Conservation (phyloP, 1,140 invertebrate species). For the Magallana angulata region DNA sequence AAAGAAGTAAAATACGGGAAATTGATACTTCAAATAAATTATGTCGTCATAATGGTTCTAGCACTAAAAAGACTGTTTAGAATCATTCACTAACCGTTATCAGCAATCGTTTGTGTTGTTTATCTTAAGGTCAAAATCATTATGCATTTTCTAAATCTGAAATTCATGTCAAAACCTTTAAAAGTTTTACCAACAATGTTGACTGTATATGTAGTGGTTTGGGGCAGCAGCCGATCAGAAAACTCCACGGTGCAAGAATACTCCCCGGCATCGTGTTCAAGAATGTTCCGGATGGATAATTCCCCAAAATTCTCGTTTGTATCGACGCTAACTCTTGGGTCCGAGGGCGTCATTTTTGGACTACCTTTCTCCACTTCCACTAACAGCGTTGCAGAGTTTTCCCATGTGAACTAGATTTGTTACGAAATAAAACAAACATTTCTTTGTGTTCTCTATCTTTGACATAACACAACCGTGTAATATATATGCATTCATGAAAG, state of each 20-base stretch:
- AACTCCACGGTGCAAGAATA: background rate
- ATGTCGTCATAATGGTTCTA: too few species aligned
- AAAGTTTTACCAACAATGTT: background rate
- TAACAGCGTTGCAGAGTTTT: background rate
- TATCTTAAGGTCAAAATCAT: too few species aligned
- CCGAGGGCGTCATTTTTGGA: background rate
- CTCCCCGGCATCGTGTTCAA: background rate
- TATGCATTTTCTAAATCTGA: too few species aligned
- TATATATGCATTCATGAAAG: background rate
- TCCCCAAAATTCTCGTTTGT: background rate
- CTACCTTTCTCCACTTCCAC: background rate
- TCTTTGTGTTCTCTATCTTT: background rate
- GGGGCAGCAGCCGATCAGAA: background rate
- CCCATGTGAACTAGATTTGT: background rate
- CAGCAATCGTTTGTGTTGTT: too few species aligned
- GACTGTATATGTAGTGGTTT: background rate
- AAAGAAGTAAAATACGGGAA: too few species aligned
- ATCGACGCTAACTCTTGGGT: background rate
- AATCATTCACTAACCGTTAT: too few species aligned
- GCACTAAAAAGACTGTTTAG: too few species aligned
- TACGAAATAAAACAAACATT: background rate
- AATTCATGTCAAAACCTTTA: too few species aligned
- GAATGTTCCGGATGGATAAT: background rate
- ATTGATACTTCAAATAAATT: too few species aligned
- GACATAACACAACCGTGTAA: background rate